Evolutionary conservation across 2,888 invertebrate genomes (phyloP), one percentile per base, ranked within the genome.

Genomic region (Noctua pronuba): DNA sequence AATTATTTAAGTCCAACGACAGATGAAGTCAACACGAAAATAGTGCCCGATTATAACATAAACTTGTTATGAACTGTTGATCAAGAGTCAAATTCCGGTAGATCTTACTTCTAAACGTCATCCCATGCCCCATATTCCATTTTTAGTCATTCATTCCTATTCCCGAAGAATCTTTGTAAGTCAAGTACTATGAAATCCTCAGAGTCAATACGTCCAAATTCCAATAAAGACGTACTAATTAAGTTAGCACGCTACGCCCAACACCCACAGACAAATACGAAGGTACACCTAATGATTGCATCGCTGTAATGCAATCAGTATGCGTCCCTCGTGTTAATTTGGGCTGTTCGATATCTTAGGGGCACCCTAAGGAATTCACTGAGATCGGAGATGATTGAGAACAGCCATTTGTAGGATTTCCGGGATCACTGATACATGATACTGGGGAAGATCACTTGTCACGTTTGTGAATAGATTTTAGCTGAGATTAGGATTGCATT

Each of bases 211-310:
- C 38, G n/a, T 66, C 49, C 65, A 18, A 65, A n/a, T 65, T 65
- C 65, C 41, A 76, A 78, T 82, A 70, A 38, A 58, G 49, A 21
- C 44, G 31, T 31, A 55, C 60, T 83, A 86, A 89, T 83, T 80
- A 79, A 82, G 88, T 89, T 88, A 87, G 46, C 31, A n/a, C n/a
- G 70, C 74, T 65, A 58, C 68, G 76, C 72, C 83, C 77, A 73
- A 80, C 71, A 81, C 73, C 71, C 77, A 64, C 46, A 67, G 58
- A 79, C 38, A 60, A 81, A 75, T 86, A 87, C 84, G 88, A 88
- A 90, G 85, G 87, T 77, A 79, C 79, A 80, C 62, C 79, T 88
- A 87, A 88, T 88, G 85, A 88, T 85, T 88, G 86, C 87, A 82
- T 82, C 73, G 69, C 55, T 69, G 60, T 76, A 86, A 84, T 79